phyloP scores from a whole-genome alignment of 2,113 vertebrate genomes.

The Hippocampus guttulatus region DNA sequence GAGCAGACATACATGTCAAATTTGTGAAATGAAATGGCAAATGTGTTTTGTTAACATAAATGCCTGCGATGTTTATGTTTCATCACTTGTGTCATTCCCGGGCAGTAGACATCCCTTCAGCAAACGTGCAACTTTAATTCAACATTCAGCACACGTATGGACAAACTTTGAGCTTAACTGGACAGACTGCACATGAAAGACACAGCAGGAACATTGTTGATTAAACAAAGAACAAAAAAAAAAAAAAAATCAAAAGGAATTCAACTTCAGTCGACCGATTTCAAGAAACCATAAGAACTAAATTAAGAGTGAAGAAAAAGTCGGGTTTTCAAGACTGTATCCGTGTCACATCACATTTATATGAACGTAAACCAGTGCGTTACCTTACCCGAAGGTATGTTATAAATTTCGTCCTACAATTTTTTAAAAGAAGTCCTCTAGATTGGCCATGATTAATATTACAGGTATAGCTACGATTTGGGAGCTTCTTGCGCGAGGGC shows the following conservation, averaged over 20 bases:
- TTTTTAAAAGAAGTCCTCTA: constrained; percentile 4
- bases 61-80: not conserved
- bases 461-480: not conserved
- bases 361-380: not conserved
- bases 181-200: not conserved
- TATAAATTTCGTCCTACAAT: no score
- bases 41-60: not conserved
- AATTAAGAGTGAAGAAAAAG: not conserved
- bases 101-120: not conserved
- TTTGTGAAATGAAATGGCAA: not conserved
- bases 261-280: not conserved
- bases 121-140: not conserved
- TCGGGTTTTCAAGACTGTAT: not conserved
- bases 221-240: not conserved
- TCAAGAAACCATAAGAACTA: not conserved
- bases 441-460: not conserved
- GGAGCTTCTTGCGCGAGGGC: not conserved
- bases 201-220: not conserved
- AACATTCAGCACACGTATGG: not conserved
- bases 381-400: not conserved
- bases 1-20: not conserved
- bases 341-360: not conserved
- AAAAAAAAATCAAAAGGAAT: not conserved
- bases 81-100: not conserved
- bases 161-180: not conserved